Evolutionary conservation across 2,797 vertebrate genomes (phyloP), one percentile per base, ranked within the genome.

Genomic region (Clamator glandarius): DNA sequence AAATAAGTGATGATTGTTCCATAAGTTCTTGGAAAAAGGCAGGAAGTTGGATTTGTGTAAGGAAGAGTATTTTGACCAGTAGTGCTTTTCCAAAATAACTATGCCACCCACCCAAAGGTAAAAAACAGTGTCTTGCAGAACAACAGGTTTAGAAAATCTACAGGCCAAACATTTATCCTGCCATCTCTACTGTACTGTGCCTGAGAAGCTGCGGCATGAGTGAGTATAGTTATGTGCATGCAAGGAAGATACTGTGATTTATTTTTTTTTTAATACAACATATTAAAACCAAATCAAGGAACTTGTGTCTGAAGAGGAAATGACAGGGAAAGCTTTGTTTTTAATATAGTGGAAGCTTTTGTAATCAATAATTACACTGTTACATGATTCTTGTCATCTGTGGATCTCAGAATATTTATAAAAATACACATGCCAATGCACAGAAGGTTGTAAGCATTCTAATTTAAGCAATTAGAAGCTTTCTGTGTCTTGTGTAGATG

Each of bases 161-260:
- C 9, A 50, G 28, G 25, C 10, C 51, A 67, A 36, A 36, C 1
- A 2, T 14, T 50, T 76, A 29, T 29, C 24, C 26, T 51, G 7
- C 29, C 17, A 1, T 46, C 72, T 46, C 1, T 2, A 4, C 72
- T 52, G 1, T 2, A 4, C 5, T 48, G 6, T 76, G 23, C 20
- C 39, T 59, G 50, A 39, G 25, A 15, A 67, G 44, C 31, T 82
- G 15, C 61, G 50, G 33, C 19, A 25, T 64, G 33, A 44, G 6
- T 36, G 12, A 33, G 9, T 54, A 35, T 46, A 55, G 19, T 62
- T 85, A 12, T 4, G 15, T 23, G 51, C 12, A 17, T 54, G 33
- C 19, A 63, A 81, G 26, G 12, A 25, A 62, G 18, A 36, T 42
- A 31, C 15, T 58, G 52, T 33, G 73, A 16, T 44, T 52, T 42